Base-by-base conservation (phyloP, 2,888 invertebrate species). In the Siphlonurus alternatus region DNA sequence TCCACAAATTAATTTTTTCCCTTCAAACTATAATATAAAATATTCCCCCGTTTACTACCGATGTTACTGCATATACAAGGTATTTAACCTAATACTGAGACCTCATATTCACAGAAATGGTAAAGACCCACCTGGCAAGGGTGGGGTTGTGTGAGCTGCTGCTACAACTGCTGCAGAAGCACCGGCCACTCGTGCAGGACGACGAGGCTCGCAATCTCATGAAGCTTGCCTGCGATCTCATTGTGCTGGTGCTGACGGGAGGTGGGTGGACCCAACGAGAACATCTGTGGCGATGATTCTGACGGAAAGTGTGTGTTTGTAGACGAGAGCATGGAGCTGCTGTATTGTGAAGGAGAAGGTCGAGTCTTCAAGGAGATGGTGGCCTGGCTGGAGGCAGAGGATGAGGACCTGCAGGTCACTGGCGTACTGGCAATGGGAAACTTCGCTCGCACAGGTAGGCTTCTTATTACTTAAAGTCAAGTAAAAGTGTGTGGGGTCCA, bases 351-450 rank as follows among this genome's bases (percentile, higher is more conserved):
- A 62, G 88, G 89, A 0, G 76, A 81, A n/a, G 89, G 90, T 0
- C 78, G 79, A 68, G 86, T 84, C 10, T 93, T 85, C 74, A 77
- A 76, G 70, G 86, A 82, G 73, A 83, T 88, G 77, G 81, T 89
- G 62, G 79, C 81, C 38, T 94, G 93, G 93, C 77, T 94, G 67
- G 82, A 85, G 65, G 83, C 85, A 0, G 76, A 80, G 23, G 85
- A 89, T 73, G 82, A 84, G 67, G 88, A 89, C 73, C 77, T 94
- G 23, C 79, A 89, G 71, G 84, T 87, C n/a, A 88, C 92, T 0
- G 92, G 89, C 0, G 86, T 92, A 2, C 77, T 93, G 67, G 91
- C 92, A 0, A 80, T 93, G 68, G 93, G 92, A 1, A 94, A 94
- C 78, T 93, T 94, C 76, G 93, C 93, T 0, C 79, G 93, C 59